Conservation (phyloP, 2,113 vertebrate genomes). For the Sisor rabdophorus region DNA sequence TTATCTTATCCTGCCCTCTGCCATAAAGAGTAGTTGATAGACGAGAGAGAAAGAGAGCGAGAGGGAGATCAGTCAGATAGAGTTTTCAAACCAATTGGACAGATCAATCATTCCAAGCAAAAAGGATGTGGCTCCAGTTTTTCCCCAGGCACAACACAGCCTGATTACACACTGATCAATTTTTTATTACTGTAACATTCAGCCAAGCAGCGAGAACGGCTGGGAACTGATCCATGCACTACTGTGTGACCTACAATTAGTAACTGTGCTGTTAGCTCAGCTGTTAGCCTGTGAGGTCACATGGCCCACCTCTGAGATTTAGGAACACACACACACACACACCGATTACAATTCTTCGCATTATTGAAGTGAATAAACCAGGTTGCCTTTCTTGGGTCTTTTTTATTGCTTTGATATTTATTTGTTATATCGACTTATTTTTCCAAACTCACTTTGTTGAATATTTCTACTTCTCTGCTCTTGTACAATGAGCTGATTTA, state of each 20-base stretch:
- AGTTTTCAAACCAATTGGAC: slow-evolving; percentile 35
- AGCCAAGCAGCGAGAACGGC: slow-evolving; percentile 14
- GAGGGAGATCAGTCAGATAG: neutral
- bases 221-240: slow-evolving; percentile 31
- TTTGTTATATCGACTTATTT: neutral
- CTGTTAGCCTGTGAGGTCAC: slow-evolving; percentile 19
- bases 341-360: neutral
- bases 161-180: slow-evolving; percentile 48
- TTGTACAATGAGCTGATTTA: slow-evolving; percentile 14
- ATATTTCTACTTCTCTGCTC: neutral
- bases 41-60: neutral
- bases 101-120: slow-evolving; percentile 28
- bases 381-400: neutral
- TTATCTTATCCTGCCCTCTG: slow-evolving; percentile 33
- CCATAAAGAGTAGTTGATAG: slow-evolving; percentile 34
- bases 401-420: neutral
- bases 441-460: neutral
- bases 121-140: slow-evolving; percentile 2
- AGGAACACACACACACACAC: neutral
- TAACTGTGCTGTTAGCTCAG: slow-evolving; percentile 26
- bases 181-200: slow-evolving; percentile 49
- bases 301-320: neutral
- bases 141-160: slow-evolving; percentile 18
- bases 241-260: slow-evolving; percentile 32
- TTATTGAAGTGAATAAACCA: neutral